Evolutionary conservation across 2,888 invertebrate species (phyloP).

Genomic region (Eupithecia inturbata): DNA sequence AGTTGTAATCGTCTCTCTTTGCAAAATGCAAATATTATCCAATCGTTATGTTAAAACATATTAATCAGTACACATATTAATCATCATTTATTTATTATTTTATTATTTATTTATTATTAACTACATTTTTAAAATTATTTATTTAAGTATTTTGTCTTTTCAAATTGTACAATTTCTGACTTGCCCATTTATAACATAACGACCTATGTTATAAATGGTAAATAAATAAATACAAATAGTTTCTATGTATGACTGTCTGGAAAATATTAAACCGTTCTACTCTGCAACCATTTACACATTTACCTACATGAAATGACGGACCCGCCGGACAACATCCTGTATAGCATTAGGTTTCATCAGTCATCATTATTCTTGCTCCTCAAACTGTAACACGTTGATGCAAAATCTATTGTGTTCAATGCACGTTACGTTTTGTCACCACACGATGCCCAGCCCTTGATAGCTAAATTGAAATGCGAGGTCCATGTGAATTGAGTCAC

Average conservation of each 20-base stretch:
- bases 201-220: too few species aligned
- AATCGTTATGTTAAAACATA: neutral
- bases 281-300: neutral
- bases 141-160: too few species aligned
- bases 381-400: constrained; percentile 18
- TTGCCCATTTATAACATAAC: too few species aligned
- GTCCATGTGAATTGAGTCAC: constrained; percentile 63
- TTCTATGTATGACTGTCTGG: neutral
- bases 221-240: too few species aligned
- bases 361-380: neutral
- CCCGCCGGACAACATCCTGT: constrained; percentile 1
- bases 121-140: too few species aligned
- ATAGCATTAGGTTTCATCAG: neutral
- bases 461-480: constrained; percentile 26
- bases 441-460: neutral
- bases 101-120: too few species aligned
- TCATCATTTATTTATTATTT: too few species aligned
- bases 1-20: neutral
- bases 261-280: neutral
- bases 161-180: too few species aligned
- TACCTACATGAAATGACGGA: neutral
- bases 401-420: constrained; percentile 8
- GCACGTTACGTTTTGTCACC: constrained; percentile 5
- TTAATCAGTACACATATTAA: neutral
- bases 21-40: neutral